These are phyloP conservation scores for Diplodus sargus DNA, from an alignment of 2,797 vertebrate genomes.

Conservation along the genomic window DNA sequence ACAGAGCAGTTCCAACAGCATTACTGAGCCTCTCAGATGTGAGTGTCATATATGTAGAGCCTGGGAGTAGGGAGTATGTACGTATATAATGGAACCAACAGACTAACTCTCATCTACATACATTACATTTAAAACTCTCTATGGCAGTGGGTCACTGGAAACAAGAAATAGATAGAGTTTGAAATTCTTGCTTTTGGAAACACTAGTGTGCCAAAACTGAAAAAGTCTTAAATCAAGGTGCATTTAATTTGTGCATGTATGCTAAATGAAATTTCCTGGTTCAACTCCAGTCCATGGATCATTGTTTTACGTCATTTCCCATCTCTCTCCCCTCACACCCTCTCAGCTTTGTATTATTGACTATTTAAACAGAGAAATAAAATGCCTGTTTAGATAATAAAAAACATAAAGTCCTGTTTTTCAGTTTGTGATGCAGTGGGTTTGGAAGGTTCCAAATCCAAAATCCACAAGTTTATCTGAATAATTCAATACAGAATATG, in stretches of 20 bases:
- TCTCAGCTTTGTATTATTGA: not conserved
- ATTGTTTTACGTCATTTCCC: no score
- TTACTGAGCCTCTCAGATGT: conserved; percentile 55
- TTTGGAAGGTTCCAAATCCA: not conserved
- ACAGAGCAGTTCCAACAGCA: conserved; percentile 34
- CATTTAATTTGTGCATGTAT: no score
- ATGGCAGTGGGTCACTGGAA: not conserved
- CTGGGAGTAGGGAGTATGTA: not conserved
- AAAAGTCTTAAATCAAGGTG: not conserved
- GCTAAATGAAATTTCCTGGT: no score
- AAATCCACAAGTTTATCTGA: no score
- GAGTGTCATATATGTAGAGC: conserved; percentile 12
- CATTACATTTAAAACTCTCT: not conserved
- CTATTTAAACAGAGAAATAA: no score
- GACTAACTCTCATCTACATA: conserved; percentile 1
- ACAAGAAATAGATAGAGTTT: not conserved
- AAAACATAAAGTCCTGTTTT: no score
- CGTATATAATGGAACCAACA: conserved; percentile 17
- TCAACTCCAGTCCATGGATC: no score
- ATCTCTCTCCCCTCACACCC: not conserved
- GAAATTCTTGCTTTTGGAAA: not conserved
- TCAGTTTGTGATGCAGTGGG: not conserved
- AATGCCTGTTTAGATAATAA: no score
- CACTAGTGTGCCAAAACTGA: not conserved
- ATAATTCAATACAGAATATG: no score